phyloP scores from a whole-genome alignment of 2,888 invertebrate species.

The Pristionchus maxplancki region DNA sequence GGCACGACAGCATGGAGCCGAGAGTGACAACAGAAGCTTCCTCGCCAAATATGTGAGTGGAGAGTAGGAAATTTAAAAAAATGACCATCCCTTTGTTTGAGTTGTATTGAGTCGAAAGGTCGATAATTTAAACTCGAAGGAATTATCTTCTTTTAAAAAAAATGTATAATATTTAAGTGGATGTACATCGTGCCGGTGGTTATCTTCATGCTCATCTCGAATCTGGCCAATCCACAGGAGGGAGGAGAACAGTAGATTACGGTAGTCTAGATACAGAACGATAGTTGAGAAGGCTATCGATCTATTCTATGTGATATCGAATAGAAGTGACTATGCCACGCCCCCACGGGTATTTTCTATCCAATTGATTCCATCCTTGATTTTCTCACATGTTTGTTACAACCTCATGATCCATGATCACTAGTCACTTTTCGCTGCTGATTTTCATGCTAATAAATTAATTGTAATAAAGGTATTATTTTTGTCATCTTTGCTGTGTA shows the following conservation, averaged over 20 bases:
- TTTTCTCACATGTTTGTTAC: slow-evolving; percentile 20
- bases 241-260: slow-evolving; percentile 56
- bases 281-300: neutral
- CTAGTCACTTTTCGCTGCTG: neutral
- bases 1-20: slow-evolving; percentile 86
- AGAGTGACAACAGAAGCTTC: slow-evolving; percentile 91
- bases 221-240: slow-evolving; percentile 86
- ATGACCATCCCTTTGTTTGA: too few relatives aligned
- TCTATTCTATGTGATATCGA: slow-evolving; percentile 22
- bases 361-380: slow-evolving; percentile 9
- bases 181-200: slow-evolving; percentile 97
- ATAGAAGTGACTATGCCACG: neutral
- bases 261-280: slow-evolving; percentile 17
- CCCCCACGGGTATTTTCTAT: slow-evolving; percentile 21
- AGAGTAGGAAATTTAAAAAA: neutral
- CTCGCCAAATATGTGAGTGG: slow-evolving; percentile 93
- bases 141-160: too few relatives aligned
- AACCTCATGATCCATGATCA: neutral
- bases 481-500: neutral
- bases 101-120: too few relatives aligned
- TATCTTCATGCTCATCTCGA: slow-evolving; percentile 91
- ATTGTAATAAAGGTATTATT: slow-evolving; percentile 22
- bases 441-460: neutral
- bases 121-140: too few relatives aligned
- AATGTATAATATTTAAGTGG: slow-evolving; percentile 86